Base-by-base conservation (phyloP, 37 sponge, comb jelly and placozoan genomes). In the Geodia barretti region DNA sequence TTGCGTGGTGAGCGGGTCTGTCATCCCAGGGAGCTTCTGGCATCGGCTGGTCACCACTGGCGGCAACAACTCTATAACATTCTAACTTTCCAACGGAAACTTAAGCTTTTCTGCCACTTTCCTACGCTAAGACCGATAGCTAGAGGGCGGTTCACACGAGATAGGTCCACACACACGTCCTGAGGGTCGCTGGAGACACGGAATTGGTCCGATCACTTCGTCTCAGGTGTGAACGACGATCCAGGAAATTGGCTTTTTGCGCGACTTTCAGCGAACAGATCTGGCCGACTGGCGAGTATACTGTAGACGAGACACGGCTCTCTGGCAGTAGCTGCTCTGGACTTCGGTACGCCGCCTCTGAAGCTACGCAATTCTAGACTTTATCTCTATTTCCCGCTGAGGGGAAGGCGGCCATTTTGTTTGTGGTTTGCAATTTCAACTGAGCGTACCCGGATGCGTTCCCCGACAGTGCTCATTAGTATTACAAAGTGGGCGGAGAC, bases 351-450 rank as follows among this genome's bases (percentile, higher is more conserved):
- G 31, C 25, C 34, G 31, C 68, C 30, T 32, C 34, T 28, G 19
- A 68, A 28, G 34, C 19, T 32, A 33, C 34, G 33, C 29, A 68
- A 32, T 30, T 68, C 34, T n/a, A 68, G 31, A 32, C 68, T 47
- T 7, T 47, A 47, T 73, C 33, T 73, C 2, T 62, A 74, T 70
- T 74, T 85, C 75, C 75, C 81, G 34, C 64, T 79, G 38, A 77
- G 54, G 75, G 66, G 68, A 73, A 74, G 72, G 81, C 61, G 80
- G 87, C 87, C 87, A 87, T 87, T 87, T 87, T 87, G 68, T 77
- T 78, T 88, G 88, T 81, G 88, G 88, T 88, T 81, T 76, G 79
- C 72, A 36, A 30, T 70, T 36, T 78, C 62, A 34, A 20, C 28
- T 62, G 64, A 24, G 23, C 41, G 41, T 84, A 68, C 74, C 63